phyloP scores from a whole-genome alignment of 1,140 invertebrate genomes.

The Melipona quadrifasciata region DNA sequence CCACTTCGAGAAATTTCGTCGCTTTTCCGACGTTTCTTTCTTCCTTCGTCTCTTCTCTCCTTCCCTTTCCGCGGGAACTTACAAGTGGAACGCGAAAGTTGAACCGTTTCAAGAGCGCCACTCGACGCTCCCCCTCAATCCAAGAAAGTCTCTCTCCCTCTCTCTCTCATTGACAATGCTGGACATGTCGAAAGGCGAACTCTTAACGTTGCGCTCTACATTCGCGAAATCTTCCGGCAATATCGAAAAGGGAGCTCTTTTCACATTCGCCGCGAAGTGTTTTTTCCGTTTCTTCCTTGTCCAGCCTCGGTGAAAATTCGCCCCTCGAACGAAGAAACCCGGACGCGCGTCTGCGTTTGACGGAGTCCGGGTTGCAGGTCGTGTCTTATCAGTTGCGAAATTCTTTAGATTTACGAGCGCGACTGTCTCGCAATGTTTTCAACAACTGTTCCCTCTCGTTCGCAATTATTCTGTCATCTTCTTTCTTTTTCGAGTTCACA shows the following conservation, averaged over 20 bases:
- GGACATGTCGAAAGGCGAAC: not conserved
- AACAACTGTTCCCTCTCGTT: not conserved
- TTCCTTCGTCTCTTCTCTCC: too few relatives aligned
- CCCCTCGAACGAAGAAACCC: too few relatives aligned
- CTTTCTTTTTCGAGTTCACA: not conserved
- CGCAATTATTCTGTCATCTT: not conserved
- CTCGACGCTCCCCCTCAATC: not conserved
- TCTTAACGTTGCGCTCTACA: not conserved
- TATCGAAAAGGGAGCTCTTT: not conserved
- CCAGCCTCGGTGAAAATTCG: not conserved
- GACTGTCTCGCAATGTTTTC: accelerated
- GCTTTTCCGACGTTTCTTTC: not conserved
- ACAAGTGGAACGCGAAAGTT: slow-evolving; percentile 17
- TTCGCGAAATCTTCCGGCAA: not conserved
- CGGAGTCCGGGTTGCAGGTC: not conserved
- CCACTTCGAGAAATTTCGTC: not conserved
- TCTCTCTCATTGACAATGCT: slow-evolving; percentile 8
- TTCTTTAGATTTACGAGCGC: not conserved
- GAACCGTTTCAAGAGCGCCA: not conserved
- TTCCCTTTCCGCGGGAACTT: not conserved
- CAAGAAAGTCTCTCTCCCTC: slow-evolving; percentile 1
- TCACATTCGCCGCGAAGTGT: too few relatives aligned
- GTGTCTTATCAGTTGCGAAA: not conserved
- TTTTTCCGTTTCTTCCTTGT: not conserved
- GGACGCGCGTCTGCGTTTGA: not conserved